phyloP scores from a whole-genome alignment of 2,888 invertebrate genomes.

The Loripinus fragilis region DNA sequence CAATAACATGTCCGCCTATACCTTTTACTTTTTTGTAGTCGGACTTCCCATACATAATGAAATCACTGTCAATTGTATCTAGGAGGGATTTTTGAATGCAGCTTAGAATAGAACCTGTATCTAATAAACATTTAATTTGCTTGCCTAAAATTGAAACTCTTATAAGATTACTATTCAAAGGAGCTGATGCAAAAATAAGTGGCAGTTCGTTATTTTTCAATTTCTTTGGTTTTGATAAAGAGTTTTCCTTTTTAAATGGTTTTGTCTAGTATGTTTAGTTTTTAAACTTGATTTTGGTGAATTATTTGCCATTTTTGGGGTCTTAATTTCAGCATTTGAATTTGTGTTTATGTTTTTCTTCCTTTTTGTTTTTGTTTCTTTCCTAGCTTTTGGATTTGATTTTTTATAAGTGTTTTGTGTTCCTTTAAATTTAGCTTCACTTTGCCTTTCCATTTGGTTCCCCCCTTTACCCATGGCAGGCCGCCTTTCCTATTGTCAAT shows the following conservation, averaged over 20 bases:
- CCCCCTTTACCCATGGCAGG: constrained; percentile 36
- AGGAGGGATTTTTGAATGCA: constrained; percentile 39
- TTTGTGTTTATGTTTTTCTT: too few species aligned
- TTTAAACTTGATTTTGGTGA: background rate
- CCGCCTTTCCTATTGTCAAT: constrained; percentile 23
- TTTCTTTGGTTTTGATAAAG: background rate
- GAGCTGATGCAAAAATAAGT: background rate
- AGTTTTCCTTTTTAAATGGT: background rate
- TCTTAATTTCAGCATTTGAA: too few species aligned
- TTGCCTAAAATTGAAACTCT: constrained; percentile 1
- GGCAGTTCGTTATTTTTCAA: background rate
- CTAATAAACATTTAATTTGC: constrained; percentile 4
- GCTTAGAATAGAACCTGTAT: constrained; percentile 23
- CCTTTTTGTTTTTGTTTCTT: background rate
- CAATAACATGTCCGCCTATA: constrained; percentile 28
- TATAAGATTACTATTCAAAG: constrained; percentile 14
- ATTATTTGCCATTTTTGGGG: background rate
- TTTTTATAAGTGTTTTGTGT: too few species aligned
- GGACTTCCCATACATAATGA: background rate
- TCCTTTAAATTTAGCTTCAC: background rate
- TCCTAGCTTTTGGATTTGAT: too few species aligned
- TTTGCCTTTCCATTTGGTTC: constrained; percentile 42
- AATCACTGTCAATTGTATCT: background rate
- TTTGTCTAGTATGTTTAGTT: background rate
- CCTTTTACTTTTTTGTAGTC: constrained; percentile 23